phyloP scores from a whole-genome alignment of 2,888 invertebrate species.

The Litoditis marina region DNA sequence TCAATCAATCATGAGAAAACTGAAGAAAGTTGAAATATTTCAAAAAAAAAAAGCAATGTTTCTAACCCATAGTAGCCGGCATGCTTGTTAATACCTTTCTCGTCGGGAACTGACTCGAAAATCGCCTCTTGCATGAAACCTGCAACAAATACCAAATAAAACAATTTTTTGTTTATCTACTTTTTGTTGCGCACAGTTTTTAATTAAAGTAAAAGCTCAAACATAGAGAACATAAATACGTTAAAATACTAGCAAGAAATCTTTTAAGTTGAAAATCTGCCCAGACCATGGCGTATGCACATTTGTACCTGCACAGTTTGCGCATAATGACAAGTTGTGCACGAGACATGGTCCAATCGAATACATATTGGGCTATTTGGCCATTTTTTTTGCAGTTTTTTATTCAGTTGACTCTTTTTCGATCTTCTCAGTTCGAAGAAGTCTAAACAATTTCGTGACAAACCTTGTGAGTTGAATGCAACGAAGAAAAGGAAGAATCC shows the following conservation, averaged over 20 bases:
- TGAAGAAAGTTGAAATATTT: no score
- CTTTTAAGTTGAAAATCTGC: neutral
- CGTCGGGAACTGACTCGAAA: constrained; percentile 4
- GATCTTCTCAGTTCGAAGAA: no score
- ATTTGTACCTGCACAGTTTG: no score
- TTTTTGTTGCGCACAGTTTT: neutral
- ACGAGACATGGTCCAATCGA: no score
- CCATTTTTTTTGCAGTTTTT: neutral
- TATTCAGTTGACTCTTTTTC: neutral
- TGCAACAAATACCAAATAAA: neutral
- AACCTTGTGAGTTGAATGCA: constrained; percentile 9
- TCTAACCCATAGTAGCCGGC: constrained; percentile 16
- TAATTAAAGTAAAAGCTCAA: neutral
- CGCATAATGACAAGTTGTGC: no score
- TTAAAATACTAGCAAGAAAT: no score
- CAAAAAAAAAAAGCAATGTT: no score
- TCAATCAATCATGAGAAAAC: no score
- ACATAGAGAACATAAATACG: no score
- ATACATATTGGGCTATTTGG: neutral
- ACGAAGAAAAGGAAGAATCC: constrained; percentile 18
- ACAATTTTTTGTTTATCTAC: neutral
- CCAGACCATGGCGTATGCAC: neutral
- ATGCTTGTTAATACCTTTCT: constrained; percentile 9
- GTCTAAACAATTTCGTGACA: neutral
- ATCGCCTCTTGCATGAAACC: constrained; percentile 17